These are phyloP conservation scores for Delphinus delphis DNA, from an alignment of 2,113 vertebrate species.

Conservation along the genomic window DNA sequence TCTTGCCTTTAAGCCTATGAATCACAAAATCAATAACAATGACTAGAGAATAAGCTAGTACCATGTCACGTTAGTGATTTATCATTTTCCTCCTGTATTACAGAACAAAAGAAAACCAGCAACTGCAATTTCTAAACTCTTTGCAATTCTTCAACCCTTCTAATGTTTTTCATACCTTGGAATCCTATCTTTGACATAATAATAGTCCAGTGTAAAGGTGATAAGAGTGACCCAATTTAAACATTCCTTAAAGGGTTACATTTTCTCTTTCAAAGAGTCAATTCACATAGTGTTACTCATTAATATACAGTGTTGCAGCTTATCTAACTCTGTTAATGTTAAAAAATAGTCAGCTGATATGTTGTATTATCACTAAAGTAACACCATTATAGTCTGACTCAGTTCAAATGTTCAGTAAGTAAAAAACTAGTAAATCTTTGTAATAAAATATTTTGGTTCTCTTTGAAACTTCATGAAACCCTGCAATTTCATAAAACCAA, in stretches of 20 bases:
- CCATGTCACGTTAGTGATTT: slow-evolving; percentile 1
- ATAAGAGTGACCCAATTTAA: slow-evolving; percentile 18
- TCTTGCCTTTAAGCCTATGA: slow-evolving; percentile 10
- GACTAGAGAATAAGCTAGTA: background rate
- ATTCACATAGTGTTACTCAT: slow-evolving; percentile 10
- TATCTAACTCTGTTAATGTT: slow-evolving; percentile 42
- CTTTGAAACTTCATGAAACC: slow-evolving; percentile 15
- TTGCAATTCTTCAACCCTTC: background rate
- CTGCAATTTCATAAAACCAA: background rate
- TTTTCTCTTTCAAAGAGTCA: slow-evolving; percentile 53
- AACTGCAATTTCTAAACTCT: background rate
- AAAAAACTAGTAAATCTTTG: background rate
- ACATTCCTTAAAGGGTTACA: slow-evolving; percentile 15
- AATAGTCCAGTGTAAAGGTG: background rate
- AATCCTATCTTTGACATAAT: background rate
- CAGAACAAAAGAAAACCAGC: background rate
- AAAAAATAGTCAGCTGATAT: slow-evolving; percentile 38
- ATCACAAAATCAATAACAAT: background rate
- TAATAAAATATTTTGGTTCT: slow-evolving; percentile 35
- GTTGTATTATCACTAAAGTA: slow-evolving; percentile 38
- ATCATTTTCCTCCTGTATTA: slow-evolving; percentile 45
- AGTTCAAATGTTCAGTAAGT: slow-evolving; percentile 7
- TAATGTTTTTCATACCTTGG: background rate
- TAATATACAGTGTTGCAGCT: background rate
- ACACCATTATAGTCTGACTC: background rate